These are phyloP conservation scores for Chrysomallon squamiferum DNA, from an alignment of 1,140 invertebrate species.

Conservation along the genomic window DNA sequence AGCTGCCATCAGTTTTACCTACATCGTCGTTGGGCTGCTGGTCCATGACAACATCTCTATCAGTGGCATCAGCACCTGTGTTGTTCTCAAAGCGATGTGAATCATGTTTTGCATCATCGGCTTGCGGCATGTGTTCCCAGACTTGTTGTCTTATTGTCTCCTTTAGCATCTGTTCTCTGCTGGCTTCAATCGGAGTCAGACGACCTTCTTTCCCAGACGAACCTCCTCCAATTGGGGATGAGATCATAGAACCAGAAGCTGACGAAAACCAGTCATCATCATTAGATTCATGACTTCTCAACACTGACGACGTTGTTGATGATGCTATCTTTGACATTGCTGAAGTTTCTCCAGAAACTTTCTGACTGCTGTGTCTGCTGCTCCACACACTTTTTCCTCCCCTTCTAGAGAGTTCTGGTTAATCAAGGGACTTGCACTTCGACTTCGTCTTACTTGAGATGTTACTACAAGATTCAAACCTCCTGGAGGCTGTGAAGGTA, in stretches of 20 bases:
- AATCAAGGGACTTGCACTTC: background rate
- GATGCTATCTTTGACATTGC: too few species aligned
- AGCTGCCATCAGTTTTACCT: background rate
- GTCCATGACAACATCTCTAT: too few species aligned
- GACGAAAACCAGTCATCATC: slow-evolving; percentile 45
- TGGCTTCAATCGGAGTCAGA: slow-evolving; percentile 10
- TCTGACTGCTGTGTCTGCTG: background rate
- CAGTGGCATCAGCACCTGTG: too few species aligned
- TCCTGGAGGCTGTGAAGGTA: background rate
- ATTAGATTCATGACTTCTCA: slow-evolving; percentile 7
- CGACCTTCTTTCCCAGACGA: background rate
- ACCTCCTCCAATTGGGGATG: background rate
- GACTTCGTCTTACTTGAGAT: background rate
- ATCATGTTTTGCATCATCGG: background rate
- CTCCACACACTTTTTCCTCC: background rate
- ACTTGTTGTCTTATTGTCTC: slow-evolving; percentile 37
- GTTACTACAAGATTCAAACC: background rate
- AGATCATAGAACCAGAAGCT: slow-evolving; percentile 6
- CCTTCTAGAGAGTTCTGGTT: background rate
- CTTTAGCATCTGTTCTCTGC: slow-evolving; percentile 32
- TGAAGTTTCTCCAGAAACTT: slow-evolving; percentile 2
- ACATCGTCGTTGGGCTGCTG: background rate
- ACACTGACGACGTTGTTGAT: background rate
- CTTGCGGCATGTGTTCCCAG: slow-evolving; percentile 19
- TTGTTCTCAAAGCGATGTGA: background rate